Evolutionary conservation across 1,140 invertebrate species (phyloP).

Genomic region (Phocides pigmalion): DNA sequence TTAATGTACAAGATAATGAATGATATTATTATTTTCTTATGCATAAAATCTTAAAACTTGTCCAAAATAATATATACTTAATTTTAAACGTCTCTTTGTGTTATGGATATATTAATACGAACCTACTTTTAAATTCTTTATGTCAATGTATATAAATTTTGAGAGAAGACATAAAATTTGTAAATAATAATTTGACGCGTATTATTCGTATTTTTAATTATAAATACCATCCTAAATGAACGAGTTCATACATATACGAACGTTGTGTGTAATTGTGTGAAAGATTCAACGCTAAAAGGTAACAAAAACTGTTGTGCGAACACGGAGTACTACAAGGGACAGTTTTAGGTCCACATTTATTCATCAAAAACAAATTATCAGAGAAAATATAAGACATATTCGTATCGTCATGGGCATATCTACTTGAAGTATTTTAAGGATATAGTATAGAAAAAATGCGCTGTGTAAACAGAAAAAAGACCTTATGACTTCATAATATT

Average conservation of each 20-base stretch:
- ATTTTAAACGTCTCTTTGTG: too few relatives aligned
- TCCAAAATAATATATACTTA: not conserved
- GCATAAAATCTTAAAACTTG: not conserved
- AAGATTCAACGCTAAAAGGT: not conserved
- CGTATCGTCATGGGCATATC: slow-evolving; percentile 14
- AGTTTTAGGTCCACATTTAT: slow-evolving; percentile 8
- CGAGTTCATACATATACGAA: not conserved
- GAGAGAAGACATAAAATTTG: too few relatives aligned
- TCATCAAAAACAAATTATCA: not conserved
- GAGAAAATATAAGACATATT: not conserved
- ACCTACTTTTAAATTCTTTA: too few relatives aligned
- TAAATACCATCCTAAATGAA: not conserved
- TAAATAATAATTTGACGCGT: too few relatives aligned
- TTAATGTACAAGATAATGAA: slow-evolving; percentile 17
- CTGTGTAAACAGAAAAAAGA: not conserved
- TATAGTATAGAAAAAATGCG: not conserved
- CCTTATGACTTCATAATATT: too few relatives aligned
- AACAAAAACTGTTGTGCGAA: slow-evolving; percentile 18
- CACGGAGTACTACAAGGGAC: slow-evolving; percentile 20
- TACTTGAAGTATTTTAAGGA: not conserved
- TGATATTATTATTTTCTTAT: not conserved
- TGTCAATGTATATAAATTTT: too few relatives aligned
- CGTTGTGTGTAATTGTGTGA: not conserved
- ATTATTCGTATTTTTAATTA: too few relatives aligned
- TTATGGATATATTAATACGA: too few relatives aligned